Base-by-base conservation (phyloP, 2,888 invertebrate species). In the Serrognathus titanus region DNA sequence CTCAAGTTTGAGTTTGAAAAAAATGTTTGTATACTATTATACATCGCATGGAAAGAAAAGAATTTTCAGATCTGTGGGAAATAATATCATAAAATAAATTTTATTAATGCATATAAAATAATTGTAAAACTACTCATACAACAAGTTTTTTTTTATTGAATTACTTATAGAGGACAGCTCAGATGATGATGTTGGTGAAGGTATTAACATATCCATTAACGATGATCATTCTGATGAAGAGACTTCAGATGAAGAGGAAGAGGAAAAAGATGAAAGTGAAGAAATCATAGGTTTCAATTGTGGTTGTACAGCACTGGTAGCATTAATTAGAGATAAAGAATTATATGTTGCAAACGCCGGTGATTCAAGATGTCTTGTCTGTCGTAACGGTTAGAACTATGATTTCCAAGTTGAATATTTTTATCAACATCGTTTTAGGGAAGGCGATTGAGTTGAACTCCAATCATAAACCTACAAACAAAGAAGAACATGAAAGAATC, bases 251-350 rank as follows among this genome's bases (percentile, higher is more conserved):
- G 82, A 81, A 43, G 78, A 76, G 58, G 82, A 83, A 12, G 61
- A 60, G n/a, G 50, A 54, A 7, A 48, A 41, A 72, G 66, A 59
- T 43, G 72, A 75, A 45, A 77, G 78, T 49, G 76, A 74, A 4
- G 79, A 82, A 10, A 84, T 71, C 3, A 70, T 72, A 11, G 97
- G 96, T 20, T 88, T 87, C 57, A 94, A 96, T 73, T 96, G 96
- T 73, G 98, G 99, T 0, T 96, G 97, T 71, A 99, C 99, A 8
- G 98, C 98, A 3, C 97, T 98, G n/a, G 92, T 98, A 4, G 94
- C 95, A 8, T 71, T 98, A 57, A 77, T 98, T 3, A 82, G 82
- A 76, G 85, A 86, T 75, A 85, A 85, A 48, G 85, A 91, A 65
- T 76, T 99, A 38, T 94, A 85, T 72, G 97, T 99, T 0, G 98